Conservation (phyloP, 2,888 invertebrate species). For the Gerris lacustris region DNA sequence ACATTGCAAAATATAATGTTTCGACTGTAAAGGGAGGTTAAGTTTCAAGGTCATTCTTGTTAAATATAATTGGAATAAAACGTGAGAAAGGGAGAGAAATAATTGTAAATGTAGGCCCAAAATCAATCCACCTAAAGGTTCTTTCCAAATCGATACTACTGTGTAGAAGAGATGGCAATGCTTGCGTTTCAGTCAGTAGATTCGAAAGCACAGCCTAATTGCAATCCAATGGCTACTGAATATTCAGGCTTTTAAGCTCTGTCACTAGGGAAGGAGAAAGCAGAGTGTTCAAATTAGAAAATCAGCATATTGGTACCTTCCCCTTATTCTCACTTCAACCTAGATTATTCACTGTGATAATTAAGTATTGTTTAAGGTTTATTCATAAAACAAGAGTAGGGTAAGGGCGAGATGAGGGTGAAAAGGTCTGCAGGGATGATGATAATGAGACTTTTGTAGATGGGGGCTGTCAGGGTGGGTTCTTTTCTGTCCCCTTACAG, state of each 20-base stretch:
- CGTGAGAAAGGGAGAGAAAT: too few species aligned
- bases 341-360: neutral
- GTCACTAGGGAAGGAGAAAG: neutral
- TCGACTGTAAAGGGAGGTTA: too few species aligned
- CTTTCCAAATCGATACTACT: too few species aligned
- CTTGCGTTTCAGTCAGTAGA: too few species aligned
- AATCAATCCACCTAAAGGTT: too few species aligned
- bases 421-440: neutral
- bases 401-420: neutral
- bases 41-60: too few species aligned
- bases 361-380: neutral
- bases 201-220: neutral
- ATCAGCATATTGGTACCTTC: conserved; percentile 1
- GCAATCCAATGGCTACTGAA: conserved; percentile 1
- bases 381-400: conserved; percentile 1
- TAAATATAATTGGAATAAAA: too few species aligned
- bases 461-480: too few species aligned
- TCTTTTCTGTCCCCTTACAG: too few species aligned
- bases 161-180: too few species aligned
- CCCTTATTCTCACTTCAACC: neutral
- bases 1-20: too few species aligned
- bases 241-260: neutral
- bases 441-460: neutral
- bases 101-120: too few species aligned
- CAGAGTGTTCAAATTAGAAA: conserved; percentile 1